Conservation (phyloP, 2,888 invertebrate genomes). For the Acronicta alni region DNA sequence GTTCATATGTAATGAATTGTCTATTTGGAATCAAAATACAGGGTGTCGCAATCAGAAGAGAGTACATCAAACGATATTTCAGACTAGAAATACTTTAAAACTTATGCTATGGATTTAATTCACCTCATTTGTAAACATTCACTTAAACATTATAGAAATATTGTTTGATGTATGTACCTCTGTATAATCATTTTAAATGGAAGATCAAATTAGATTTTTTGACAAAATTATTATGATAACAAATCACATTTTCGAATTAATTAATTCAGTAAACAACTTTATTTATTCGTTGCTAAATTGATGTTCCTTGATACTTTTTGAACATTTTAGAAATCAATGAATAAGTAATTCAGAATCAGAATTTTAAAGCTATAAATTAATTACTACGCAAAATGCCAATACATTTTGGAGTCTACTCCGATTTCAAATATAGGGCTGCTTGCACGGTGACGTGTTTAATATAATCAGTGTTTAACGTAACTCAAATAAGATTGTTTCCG, state of each 20-base stretch:
- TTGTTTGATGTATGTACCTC: slow-evolving; percentile 62
- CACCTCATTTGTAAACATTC: slow-evolving; percentile 44
- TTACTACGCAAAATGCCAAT: no score
- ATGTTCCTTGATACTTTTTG: slow-evolving; percentile 38
- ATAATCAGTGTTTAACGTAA: no score
- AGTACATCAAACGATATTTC: slow-evolving; percentile 76
- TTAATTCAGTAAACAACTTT: slow-evolving; percentile 27
- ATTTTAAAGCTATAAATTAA: slow-evolving; percentile 43
- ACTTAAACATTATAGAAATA: slow-evolving; percentile 52
- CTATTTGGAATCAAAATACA: slow-evolving; percentile 75
- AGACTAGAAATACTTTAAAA: slow-evolving; percentile 38
- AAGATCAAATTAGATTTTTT: slow-evolving; percentile 53
- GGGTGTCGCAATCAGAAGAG: slow-evolving; percentile 71
- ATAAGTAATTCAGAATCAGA: slow-evolving; percentile 18
- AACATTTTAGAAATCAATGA: slow-evolving; percentile 43
- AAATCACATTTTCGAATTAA: slow-evolving; percentile 27
- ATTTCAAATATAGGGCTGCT: no score
- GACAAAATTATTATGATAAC: slow-evolving; percentile 39
- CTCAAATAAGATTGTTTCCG: no score
- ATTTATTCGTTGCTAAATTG: slow-evolving; percentile 44
- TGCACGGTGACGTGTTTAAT: no score
- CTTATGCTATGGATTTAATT: slow-evolving; percentile 30
- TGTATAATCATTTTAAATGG: slow-evolving; percentile 56
- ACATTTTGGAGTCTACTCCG: no score
- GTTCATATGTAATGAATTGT: slow-evolving; percentile 62